Base-by-base conservation (phyloP, 2,888 invertebrate species). In the Erebia ligea region DNA sequence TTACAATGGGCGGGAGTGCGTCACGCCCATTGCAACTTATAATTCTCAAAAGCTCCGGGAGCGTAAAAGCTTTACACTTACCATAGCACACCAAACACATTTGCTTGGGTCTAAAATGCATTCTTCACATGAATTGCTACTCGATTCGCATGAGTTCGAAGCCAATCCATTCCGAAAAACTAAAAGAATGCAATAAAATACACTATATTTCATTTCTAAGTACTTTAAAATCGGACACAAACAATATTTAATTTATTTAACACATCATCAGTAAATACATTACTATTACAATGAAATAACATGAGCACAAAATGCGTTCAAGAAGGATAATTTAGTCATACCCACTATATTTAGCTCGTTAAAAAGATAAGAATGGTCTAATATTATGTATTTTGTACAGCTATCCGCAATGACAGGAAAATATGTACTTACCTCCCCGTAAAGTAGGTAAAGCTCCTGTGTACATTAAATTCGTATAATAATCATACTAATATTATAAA, bases 1-100 rank as follows among this genome's bases (percentile, higher is more conserved):
- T n/a, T n/a, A n/a, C n/a, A n/a, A n/a, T n/a, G n/a, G n/a, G n/a
- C n/a, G n/a, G n/a, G n/a, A n/a, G n/a, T n/a, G n/a, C n/a, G n/a
- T 34, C 34, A 0, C 34, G 34, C 34, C 34, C 1, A 34, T 34
- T 34, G 34, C 6, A 34, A 34, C 34, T 34, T 34, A 5, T 6
- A 34, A 34, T 34, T 34, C 34, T 34, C 34, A 34, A 34, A 34
- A 34, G 6, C 34, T 6, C 1, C 34, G 34, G 34, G 34, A 6
- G 34, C 6, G 34, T 34, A 34, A 34, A 34, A 19, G 8, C 1
- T 54, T 19, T 10, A 50, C 13, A n/a, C 75, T 83, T 80, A 88
- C 91, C 77, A 71, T 71, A 42, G 85, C 78, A 76, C 91, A 91
- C 90, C 90, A 91, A 9, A 81, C 83, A 69, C 91, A 91, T 5